Evolutionary conservation across 2,888 invertebrate genomes (phyloP).

Genomic region (Periphyllus acericola): DNA sequence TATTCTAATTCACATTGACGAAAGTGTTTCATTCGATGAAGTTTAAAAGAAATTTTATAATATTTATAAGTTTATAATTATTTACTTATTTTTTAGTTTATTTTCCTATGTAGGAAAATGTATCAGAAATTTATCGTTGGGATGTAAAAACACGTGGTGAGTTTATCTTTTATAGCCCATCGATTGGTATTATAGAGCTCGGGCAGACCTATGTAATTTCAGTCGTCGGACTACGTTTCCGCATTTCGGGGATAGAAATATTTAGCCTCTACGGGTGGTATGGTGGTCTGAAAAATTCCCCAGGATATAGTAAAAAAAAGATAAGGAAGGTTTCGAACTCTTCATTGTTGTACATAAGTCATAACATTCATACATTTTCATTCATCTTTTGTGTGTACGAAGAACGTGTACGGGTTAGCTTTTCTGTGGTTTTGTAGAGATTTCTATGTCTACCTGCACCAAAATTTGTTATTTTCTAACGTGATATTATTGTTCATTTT

Average conservation of each 20-base stretch:
- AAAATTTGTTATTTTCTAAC: not conserved
- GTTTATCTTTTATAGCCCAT: slow-evolving; percentile 27
- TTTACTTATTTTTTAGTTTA: not conserved
- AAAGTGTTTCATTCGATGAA: too few relatives aligned
- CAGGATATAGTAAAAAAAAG: slow-evolving; percentile 6
- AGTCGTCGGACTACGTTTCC: not conserved
- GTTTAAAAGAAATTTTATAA: too few relatives aligned
- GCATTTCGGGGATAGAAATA: slow-evolving; percentile 6
- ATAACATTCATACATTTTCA: slow-evolving; percentile 25
- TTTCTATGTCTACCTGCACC: not conserved
- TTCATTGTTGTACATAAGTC: slow-evolving; percentile 15
- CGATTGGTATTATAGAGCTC: not conserved
- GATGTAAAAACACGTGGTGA: slow-evolving; percentile 3
- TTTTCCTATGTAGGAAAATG: not conserved
- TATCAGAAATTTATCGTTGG: slow-evolving; percentile 4
- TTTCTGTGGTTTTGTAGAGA: not conserved
- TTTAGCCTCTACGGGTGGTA: not conserved
- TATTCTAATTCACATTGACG: too few relatives aligned
- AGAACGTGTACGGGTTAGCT: not conserved
- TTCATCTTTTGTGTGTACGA: slow-evolving; percentile 36
- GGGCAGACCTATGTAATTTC: slow-evolving; percentile 10
- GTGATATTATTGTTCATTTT: not conserved
- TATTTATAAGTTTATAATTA: too few relatives aligned
- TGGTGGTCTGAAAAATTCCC: slow-evolving; percentile 6
- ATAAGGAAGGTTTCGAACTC: slow-evolving; percentile 31